Base-by-base conservation (phyloP, 2,797 vertebrate genomes). In the Luscinia megarhynchos region DNA sequence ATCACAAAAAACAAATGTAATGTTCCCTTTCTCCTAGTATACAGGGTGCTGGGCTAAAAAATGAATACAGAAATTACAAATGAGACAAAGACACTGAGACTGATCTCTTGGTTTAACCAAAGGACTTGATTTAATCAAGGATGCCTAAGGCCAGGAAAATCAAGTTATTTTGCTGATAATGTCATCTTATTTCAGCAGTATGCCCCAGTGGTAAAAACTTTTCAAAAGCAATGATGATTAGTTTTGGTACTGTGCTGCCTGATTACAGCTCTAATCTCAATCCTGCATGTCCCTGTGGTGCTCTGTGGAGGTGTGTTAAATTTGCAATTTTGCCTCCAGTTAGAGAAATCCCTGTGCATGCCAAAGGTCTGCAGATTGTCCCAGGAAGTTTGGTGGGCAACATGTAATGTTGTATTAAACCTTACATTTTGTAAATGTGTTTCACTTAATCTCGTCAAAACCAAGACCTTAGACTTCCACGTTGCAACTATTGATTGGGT, bases 391-490 rank as follows among this genome's bases (percentile, higher is more conserved):
- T 63, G 20, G 19, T 19, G 51, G 34, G 14, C 15, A 66, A 30
- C n/a, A 10, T 1, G 3, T 30, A 43, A 73, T 19, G 6, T 38
- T 46, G 81, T 66, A 61, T 64, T 46, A 68, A 58, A 22, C 38
- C 16, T 41, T 40, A 12, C 2, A 32, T 59, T 58, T 66, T 55
- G 46, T 41, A 63, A 51, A 78, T 77, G 13, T 55, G 20, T 93
- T 84, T 90, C 50, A 59, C 27, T 75, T 76, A 67, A 67, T 34
- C 36, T 18, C 45, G 27, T 59, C 36, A 64, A 63, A 89, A 96
- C 93, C 91, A 78, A 84, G 94, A 77, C 43, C 38, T 53, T 87
- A n/a, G 36, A 48, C 48, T 88, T 88, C 69, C 72, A 23, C 20
- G 19, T 64, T 57, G 77, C 88, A 96, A 93, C 46, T 88, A 66